These are phyloP conservation scores for Notodonta dromedarius DNA, from an alignment of 2,888 invertebrate species.

Conservation along the genomic window DNA sequence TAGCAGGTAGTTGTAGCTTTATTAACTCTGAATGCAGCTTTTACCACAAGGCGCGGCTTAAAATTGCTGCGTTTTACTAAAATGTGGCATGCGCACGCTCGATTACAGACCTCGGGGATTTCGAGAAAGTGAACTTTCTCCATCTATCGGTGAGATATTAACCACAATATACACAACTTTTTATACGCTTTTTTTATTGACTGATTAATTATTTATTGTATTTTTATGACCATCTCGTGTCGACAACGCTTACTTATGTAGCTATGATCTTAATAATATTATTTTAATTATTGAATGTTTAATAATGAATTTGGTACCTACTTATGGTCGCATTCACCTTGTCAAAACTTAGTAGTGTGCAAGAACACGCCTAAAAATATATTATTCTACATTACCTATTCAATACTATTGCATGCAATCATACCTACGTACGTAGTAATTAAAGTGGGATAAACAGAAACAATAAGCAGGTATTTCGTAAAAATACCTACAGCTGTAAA, in stretches of 20 bases:
- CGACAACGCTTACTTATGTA: too few relatives aligned
- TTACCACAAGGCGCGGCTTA: conserved; percentile 11
- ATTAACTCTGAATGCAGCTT: neutral
- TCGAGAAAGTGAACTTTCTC: conserved; percentile 76
- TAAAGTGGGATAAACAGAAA: neutral
- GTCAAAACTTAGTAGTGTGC: too few relatives aligned
- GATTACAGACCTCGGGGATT: conserved; percentile 53
- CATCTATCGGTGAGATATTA: conserved; percentile 40
- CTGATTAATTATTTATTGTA: conserved; percentile 1
- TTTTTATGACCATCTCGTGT: neutral
- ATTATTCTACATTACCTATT: too few relatives aligned
- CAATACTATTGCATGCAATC: too few relatives aligned
- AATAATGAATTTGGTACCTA: too few relatives aligned
- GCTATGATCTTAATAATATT: too few relatives aligned
- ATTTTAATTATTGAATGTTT: too few relatives aligned
- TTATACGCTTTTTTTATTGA: conserved; percentile 18
- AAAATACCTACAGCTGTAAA: too few relatives aligned
- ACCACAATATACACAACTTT: conserved; percentile 22
- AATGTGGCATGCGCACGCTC: conserved; percentile 40
- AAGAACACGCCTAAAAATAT: too few relatives aligned
- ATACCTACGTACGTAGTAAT: too few relatives aligned
- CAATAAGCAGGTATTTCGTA: neutral
- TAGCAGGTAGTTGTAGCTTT: neutral
- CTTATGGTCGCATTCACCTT: too few relatives aligned
- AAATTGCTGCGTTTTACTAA: conserved; percentile 27